Evolutionary conservation across 2,113 vertebrate species (phyloP), one percentile per base, ranked within the genome.

Genomic region (Pimephales promelas): DNA sequence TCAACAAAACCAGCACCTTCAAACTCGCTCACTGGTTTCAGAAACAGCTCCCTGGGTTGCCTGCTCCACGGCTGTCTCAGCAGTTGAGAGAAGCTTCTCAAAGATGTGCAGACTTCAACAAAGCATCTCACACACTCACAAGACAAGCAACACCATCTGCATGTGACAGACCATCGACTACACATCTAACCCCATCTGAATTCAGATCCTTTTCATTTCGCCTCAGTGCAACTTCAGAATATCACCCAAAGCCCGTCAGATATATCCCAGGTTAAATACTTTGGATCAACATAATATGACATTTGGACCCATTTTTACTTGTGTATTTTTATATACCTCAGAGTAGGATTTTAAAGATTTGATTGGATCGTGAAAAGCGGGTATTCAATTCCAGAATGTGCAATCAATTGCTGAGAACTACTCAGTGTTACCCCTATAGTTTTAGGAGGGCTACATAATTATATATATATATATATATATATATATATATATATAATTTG

Each of bases 11-110:
- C 34, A 16, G 43, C 47, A 70, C 59, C 77, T 64, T 64, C 59
- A 64, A 49, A 64, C 40, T 47, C 16, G 24, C 77, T 79, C 77
- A 49, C 40, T 47, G 45, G 34, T 20, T 64, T 16, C 31, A 36
- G 61, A 80, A 81, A 62, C 77, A 79, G 54, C 47, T 81, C 47
- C 77, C 43, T 49, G 26, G 59, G 40, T 76, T 79, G 76, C 45
- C 14, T 62, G 36, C 76, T 61, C 74, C 0, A 3, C 13, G 16
- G 57, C 76, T 79, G 76, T 79, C 76, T 79, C 57, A 59, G 76
- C 40, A 1, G 75, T 36, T 61, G n/a, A 43, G 75, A 61, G n/a
- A 36, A 78, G 75, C 75, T 78, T 61, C 22, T 61, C 22, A 78
- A 78, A 59, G 36, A 56, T 57, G 22, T 6, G 22, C 52, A 57